Evolutionary conservation across 2,888 invertebrate species (phyloP).

Genomic region (Deilephila porcellus): DNA sequence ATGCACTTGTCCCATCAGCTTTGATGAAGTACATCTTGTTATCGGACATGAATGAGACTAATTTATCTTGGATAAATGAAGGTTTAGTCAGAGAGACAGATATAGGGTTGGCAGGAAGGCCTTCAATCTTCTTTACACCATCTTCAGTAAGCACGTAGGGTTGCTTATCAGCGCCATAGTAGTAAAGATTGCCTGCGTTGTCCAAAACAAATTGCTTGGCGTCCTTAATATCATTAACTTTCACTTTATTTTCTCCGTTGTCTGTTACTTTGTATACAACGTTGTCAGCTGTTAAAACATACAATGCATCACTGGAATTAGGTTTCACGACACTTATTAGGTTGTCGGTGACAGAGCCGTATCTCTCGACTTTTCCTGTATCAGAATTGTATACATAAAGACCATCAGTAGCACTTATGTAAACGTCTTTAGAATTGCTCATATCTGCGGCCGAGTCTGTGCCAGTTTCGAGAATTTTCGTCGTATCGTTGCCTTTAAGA

Average conservation of each 20-base stretch:
- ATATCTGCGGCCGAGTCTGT: conserved; percentile 50
- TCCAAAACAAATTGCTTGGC: conserved; percentile 66
- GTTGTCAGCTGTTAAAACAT: conserved; percentile 60
- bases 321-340: conserved; percentile 57
- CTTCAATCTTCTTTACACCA: conserved; percentile 56
- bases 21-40: conserved; percentile 53
- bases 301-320: conserved; percentile 57
- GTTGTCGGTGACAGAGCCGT: conserved; percentile 54
- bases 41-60: conserved; percentile 55
- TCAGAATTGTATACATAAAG: conserved; percentile 51
- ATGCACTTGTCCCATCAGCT: conserved; percentile 57
- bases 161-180: conserved; percentile 53
- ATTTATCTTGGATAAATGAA: conserved; percentile 55
- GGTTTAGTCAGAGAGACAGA: conserved; percentile 56
- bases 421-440: conserved; percentile 50
- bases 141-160: conserved; percentile 51
- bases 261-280: conserved; percentile 64
- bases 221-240: conserved; percentile 53
- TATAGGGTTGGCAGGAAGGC: conserved; percentile 55
- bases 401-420: conserved; percentile 51
- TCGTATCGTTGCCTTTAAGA: conserved; percentile 45
- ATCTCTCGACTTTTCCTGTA: conserved; percentile 45
- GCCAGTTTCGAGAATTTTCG: conserved; percentile 55
- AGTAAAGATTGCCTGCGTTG: conserved; percentile 63
- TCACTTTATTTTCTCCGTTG: conserved; percentile 59